phyloP scores from a whole-genome alignment of 1,140 invertebrate species.

The Hesperophylax magnus region DNA sequence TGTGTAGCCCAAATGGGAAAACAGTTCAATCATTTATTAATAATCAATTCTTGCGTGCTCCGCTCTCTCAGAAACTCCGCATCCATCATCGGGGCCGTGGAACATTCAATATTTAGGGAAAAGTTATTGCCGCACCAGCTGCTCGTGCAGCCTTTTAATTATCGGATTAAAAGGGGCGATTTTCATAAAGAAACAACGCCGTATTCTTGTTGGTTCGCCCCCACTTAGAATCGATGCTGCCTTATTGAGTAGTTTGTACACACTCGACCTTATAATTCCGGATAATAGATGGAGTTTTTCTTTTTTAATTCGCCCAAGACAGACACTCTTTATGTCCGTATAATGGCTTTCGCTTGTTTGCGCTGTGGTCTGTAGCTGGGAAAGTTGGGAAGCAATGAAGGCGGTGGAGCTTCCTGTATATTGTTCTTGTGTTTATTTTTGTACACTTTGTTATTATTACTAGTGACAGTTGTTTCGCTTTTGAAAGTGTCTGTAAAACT shows the following conservation, averaged over 20 bases:
- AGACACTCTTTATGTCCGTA: conserved; percentile 46
- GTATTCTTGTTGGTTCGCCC: neutral
- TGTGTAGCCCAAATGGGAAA: conserved; percentile 20
- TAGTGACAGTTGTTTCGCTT: too few species aligned
- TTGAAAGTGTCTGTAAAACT: too few species aligned
- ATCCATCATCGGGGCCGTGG: conserved; percentile 19
- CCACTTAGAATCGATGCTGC: neutral
- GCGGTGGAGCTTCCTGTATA: too few species aligned
- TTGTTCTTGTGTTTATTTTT: too few species aligned
- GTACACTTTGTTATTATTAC: too few species aligned
- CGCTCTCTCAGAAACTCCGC: conserved; percentile 7
- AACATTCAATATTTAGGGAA: conserved; percentile 29
- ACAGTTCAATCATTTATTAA: conserved; percentile 34
- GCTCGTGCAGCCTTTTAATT: conserved; percentile 33
- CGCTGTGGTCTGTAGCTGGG: neutral
- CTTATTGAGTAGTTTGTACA: conserved; percentile 14
- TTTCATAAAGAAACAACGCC: conserved; percentile 26
- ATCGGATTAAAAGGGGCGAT: conserved; percentile 31
- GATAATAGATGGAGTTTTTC: conserved; percentile 49
- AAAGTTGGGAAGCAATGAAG: neutral
- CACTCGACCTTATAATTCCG: conserved; percentile 46
- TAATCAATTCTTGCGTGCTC: conserved; percentile 32
- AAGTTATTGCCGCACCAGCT: conserved; percentile 31
- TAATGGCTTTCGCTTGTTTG: conserved; percentile 21
- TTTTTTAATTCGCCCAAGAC: conserved; percentile 17